Base-by-base conservation (phyloP, 1,140 invertebrate species). In the Drosophila sp. region DNA sequence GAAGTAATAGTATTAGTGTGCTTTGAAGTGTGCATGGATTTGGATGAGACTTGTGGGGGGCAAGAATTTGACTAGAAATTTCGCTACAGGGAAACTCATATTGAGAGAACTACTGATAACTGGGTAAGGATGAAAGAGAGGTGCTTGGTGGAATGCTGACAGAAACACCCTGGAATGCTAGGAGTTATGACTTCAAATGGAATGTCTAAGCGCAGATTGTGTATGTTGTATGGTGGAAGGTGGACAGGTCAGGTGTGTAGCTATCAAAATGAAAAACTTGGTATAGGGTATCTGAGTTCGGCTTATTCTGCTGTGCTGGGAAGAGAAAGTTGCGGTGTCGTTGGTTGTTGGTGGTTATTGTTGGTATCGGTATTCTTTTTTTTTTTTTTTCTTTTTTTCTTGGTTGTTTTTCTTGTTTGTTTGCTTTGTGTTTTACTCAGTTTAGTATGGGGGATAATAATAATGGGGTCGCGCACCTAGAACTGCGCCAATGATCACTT, bases 401-500 rank as follows among this genome's bases (percentile, higher is more conserved):
- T 40, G 29, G 50, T 60, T 38, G 7, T 8, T 47, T 60, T 50
- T 69, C 61, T 70, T 74, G 78, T 65, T 67, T 72, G 58, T 66
- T 72, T 70, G 70, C 10, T 38, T 10, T 11, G 8, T 38, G 10
- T 81, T 63, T 67, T 71, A 61, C 60, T 69, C 57, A 8, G 57
- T 68, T 47, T 67, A 73, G 61, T 47, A 71, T 64, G 27, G 90
- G 44, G 79, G 85, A 75, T 92, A 91, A 82, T 92, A 92, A 77
- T 91, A 91, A 17, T 17, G 17, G 65, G 75, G 91, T 83, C 69
- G 92, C 93, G 92, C 91, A 94, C 97, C 98, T 92, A 99, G 94
- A 92, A 99, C 98, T 91, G 98, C 98, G 91, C 98, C 98, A 90
- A 99, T 98, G 93, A 99, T 98, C 93, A 96, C 95, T 94, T 97